Evolutionary conservation across 2,888 invertebrate species (phyloP).

Genomic region (Phyto melanocephala): DNA sequence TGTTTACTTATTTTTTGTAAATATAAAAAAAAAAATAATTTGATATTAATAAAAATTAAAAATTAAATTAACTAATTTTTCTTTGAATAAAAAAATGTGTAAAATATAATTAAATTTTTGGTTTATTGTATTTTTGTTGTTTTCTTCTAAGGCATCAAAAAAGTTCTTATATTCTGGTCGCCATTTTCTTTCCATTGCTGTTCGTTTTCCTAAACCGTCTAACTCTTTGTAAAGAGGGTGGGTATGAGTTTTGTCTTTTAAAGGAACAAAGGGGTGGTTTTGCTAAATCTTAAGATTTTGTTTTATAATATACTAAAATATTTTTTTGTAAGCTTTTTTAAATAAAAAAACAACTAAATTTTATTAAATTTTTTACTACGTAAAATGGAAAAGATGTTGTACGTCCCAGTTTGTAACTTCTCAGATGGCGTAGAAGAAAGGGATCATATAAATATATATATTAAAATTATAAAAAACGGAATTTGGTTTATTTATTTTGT

Average conservation of each 20-base stretch:
- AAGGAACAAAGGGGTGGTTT: slow-evolving; percentile 21
- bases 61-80: not conserved
- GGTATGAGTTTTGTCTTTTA: not conserved
- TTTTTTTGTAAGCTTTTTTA: no score
- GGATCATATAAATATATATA: slow-evolving; percentile 33
- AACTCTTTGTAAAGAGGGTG: slow-evolving; percentile 22
- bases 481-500: slow-evolving; percentile 48
- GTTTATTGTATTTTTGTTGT: slow-evolving; percentile 52
- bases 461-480: slow-evolving; percentile 33
- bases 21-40: no score
- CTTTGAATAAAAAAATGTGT: no score
- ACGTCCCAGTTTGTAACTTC: slow-evolving; percentile 6
- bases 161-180: slow-evolving; percentile 19
- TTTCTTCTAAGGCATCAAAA: slow-evolving; percentile 59
- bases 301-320: no score
- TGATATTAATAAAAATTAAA: no score
- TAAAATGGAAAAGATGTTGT: not conserved
- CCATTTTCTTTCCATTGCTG: slow-evolving; percentile 32
- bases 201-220: not conserved
- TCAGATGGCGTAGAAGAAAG: slow-evolving; percentile 57
- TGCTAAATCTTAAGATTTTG: not conserved
- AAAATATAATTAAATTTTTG: slow-evolving; percentile 25
- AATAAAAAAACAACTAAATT: no score
- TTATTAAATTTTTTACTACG: not conserved
- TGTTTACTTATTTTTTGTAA: not conserved